These are phyloP conservation scores for Knipowitschia caucasica DNA, from an alignment of 2,797 vertebrate genomes.

Conservation along the genomic window DNA sequence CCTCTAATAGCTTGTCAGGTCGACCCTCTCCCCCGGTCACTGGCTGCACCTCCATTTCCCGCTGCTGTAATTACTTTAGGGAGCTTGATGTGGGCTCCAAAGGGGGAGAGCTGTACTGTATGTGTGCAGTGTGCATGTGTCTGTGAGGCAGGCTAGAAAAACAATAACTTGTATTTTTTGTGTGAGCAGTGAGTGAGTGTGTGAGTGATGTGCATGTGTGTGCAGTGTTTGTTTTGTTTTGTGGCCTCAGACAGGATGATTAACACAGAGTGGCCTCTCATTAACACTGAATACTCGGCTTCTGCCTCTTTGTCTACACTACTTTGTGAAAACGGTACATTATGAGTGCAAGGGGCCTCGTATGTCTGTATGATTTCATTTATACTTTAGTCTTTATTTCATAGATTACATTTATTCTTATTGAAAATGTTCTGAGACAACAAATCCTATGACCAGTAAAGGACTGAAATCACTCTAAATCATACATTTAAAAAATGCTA, in stretches of 20 bases:
- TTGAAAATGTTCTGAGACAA: too few relatives aligned
- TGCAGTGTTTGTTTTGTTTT: slow-evolving; percentile 68
- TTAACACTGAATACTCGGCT: slow-evolving; percentile 59
- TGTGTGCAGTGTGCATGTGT: slow-evolving; percentile 17
- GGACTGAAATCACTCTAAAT: too few relatives aligned
- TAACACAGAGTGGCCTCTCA: slow-evolving; percentile 75
- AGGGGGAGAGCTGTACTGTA: slow-evolving; percentile 29
- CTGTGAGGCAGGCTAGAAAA: slow-evolving; percentile 35
- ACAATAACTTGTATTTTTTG: slow-evolving; percentile 22
- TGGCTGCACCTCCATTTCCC: slow-evolving; percentile 71
- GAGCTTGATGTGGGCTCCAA: slow-evolving; percentile 55
- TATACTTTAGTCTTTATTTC: neutral
- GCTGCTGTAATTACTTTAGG: slow-evolving; percentile 76
- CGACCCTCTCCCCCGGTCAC: slow-evolving; percentile 61
- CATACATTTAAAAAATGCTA: too few relatives aligned
- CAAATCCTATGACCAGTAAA: too few relatives aligned
- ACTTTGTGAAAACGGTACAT: too few relatives aligned
- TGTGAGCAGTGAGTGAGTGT: slow-evolving; percentile 10
- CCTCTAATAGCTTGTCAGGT: slow-evolving; percentile 78
- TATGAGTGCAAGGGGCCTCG: too few relatives aligned
- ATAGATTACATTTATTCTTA: too few relatives aligned
- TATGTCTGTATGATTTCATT: too few relatives aligned
- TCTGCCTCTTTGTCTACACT: slow-evolving; percentile 26
- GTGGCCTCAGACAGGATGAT: slow-evolving; percentile 75
- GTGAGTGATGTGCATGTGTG: slow-evolving; percentile 7